Evolutionary conservation across 1,140 invertebrate genomes (phyloP).

Genomic region (Cephus cinctus): DNA sequence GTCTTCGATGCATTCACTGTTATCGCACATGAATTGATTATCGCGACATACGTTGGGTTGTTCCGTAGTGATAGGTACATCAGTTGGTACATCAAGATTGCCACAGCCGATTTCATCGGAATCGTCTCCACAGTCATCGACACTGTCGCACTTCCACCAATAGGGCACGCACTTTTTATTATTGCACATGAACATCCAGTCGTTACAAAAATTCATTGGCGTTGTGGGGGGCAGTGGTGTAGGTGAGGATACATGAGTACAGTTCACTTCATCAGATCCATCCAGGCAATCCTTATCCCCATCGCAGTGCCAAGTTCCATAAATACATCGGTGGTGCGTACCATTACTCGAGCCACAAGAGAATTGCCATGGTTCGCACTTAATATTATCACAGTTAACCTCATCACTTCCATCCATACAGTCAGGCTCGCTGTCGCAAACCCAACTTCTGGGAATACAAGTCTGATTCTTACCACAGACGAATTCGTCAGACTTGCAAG

Average conservation of each 20-base stretch:
- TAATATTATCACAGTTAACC: conserved; percentile 15
- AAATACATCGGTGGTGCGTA: conserved; percentile 5
- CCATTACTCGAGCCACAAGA: conserved; percentile 26
- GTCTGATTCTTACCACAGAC: conserved; percentile 46
- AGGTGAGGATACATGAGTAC: conserved; percentile 46
- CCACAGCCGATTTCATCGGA: conserved; percentile 75
- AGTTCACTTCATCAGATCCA: conserved; percentile 72
- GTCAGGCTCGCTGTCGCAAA: conserved; percentile 57
- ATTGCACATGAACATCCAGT: conserved; percentile 74
- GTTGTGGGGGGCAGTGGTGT: conserved; percentile 30
- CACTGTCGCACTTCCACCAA: conserved; percentile 76
- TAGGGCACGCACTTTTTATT: conserved; percentile 79
- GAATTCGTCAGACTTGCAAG: conserved; percentile 45
- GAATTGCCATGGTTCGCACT: conserved; percentile 41
- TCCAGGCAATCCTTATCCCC: conserved; percentile 68
- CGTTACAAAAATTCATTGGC: conserved; percentile 61
- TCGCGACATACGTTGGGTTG: conserved; percentile 54
- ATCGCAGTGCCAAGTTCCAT: conserved; percentile 64
- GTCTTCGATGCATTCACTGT: conserved; percentile 72
- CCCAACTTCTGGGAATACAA: conserved; percentile 53
- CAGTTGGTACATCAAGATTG: conserved; percentile 31
- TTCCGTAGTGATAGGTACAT: conserved; percentile 38
- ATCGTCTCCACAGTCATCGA: conserved; percentile 76
- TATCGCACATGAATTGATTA: conserved; percentile 74
- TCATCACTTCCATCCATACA: background rate